Base-by-base conservation (phyloP, 2,888 invertebrate species). In the Sipha maydis region DNA sequence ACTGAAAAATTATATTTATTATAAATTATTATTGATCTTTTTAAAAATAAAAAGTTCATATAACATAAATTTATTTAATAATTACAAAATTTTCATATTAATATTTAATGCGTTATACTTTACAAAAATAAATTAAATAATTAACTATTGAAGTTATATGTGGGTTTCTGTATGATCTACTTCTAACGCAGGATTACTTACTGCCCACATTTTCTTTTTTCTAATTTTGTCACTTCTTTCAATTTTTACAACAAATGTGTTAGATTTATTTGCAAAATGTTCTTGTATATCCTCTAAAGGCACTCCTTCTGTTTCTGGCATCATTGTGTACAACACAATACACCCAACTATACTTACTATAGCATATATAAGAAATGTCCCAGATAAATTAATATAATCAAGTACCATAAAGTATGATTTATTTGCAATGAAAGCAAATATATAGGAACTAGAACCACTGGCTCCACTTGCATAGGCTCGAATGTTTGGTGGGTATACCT, bases 221-320 rank as follows among this genome's bases (percentile, higher is more conserved):
- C 91, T 92, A 3, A 90, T 82, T 0, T 90, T 90, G 8, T 91
- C 28, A 31, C 90, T 90, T 21, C 91, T 91, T 75, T 91, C 91
- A 7, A 89, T 91, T 4, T 91, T 91, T 41, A 92, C 91, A 14
- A 90, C 89, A 28, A 90, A 89, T n/a, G 92, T 90, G 83, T 92
- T 93, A 78, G 92, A 93, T 48, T 93, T 91, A 0, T 95, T 95
- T 0, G 94, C 93, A 90, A 94, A 96, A 91, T 95, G 95, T 89
- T 94, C 93, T 85, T 95, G 94, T 83, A 96, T 95, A 90, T 96
- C 95, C 86, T 93, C 93, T 75, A 97, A 92, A 0, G 94, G 94
- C 91, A 96, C 94, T 0, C 96, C 96, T 91, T 97, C 97, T 0
- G 97, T 97, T 93, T 97, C 97, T 0, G 97, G 97, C 89, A 97